Base-by-base conservation (phyloP, 2,888 invertebrate genomes). In the Drosophila leonis region DNA sequence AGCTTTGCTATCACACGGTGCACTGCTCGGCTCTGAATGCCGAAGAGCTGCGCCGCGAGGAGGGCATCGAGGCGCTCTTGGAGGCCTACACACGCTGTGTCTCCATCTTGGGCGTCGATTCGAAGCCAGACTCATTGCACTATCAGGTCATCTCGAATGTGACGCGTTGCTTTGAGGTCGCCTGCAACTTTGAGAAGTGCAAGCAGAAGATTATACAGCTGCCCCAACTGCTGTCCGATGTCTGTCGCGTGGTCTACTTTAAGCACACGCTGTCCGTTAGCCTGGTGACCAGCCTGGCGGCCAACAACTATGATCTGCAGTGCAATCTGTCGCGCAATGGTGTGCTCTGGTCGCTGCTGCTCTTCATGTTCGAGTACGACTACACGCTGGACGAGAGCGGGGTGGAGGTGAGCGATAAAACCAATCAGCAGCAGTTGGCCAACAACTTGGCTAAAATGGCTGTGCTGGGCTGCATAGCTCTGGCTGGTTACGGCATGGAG, bases 341-440 rank as follows among this genome's bases (percentile, higher is more conserved):
- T 10, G 97, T 97, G 0, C 92, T 99, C 5, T 99, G 98, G 97
- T 98, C 98, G 88, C 94, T 99, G 59, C 93, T 99, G 42, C 95
- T 97, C 0, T 97, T 97, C 83, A 96, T 97, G 92, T 98, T 99
- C 93, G 96, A 96, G 72, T 99, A 98, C 93, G 99, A 99, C 94
- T 99, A 97, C 93, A 99, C 99, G 6, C 94, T 99, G 81, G 97
- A 98, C 66, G 99, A 99, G 94, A 98, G 98, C 57, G 99, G 99
- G 0, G 97, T 99, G 0, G 96, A 97, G 82, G 95, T 96, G 29
- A 96, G 95, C 80, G 96, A 96, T 86, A 96, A 97, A 57, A 95
- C 96, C 5, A 98, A 98, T 92, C 97, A 97, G 63, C 95, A 99
- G 95, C 98, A 98, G 93, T 95, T 97, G 27, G 95, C 97, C n/a